Base-by-base conservation (phyloP, 2,113 vertebrate genomes). In the Synodontis membranacea region DNA sequence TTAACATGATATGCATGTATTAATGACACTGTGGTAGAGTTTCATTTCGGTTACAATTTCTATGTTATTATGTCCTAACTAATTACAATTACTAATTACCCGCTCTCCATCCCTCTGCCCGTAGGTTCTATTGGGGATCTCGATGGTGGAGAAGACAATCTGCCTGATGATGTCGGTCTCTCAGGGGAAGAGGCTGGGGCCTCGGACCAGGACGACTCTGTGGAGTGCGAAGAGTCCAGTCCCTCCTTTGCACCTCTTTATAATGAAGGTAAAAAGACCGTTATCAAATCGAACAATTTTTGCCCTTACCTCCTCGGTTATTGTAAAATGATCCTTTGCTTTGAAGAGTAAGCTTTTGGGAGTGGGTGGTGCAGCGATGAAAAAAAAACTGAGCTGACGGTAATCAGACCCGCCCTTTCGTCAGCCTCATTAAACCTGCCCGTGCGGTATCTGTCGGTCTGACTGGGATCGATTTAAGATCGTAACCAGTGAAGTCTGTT, bases 101-200 rank as follows among this genome's bases (percentile, higher is more conserved):
- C 8, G 39, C 39, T 80, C 12, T 83, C 12, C 66, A 9, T 68
- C 31, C 78, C 3, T 89, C 23, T 66, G n/a, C 82, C 14, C 15
- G 21, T 94, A 99, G 97, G 97, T 91, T 95, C 96, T 92, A 93
- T 97, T 7, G 97, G 97, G 75, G 96, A 97, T 9, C 96, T 97
- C 88, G 97, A 97, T 72, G 93, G 94, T 10, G 86, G 93, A 0
- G 96, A 98, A 58, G 97, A 97, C 0, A 91, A 92, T 64, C 91
- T 79, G 0, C 86, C 78, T 0, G 93, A 93, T 46, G 95, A 94
- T 78, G 88, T 74, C 68, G 95, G 95, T 92, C 92, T 94, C 28
- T 94, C 91, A 0, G 97, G 96, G 80, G 94, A 93, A 78, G 96
- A 97, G 19, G 95, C 94, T 0, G 85, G 91, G 0, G 48, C 91